Conservation (phyloP, 2,888 invertebrate species). For the Drosophila borealis region DNA sequence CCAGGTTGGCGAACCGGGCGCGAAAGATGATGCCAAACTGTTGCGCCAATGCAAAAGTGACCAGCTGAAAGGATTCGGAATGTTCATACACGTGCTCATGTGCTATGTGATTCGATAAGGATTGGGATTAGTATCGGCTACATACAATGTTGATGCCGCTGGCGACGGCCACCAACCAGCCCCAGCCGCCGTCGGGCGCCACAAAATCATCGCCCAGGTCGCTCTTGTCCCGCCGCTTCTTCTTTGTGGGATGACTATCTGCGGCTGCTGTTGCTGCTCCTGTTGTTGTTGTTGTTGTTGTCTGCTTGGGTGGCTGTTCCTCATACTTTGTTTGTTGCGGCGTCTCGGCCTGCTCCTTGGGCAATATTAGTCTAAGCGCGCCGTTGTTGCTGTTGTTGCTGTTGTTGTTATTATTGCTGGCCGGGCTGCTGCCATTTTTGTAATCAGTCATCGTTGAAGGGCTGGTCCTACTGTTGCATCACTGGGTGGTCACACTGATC, state of each 20-base stretch:
- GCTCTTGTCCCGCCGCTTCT: constrained; percentile 83
- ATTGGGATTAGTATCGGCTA: constrained; percentile 50
- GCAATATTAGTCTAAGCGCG: constrained; percentile 32
- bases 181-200: constrained; percentile 92
- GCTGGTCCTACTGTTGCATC: constrained; percentile 38
- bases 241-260: constrained; percentile 53
- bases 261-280: constrained; percentile 21
- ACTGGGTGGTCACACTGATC: constrained; percentile 46
- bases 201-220: constrained; percentile 86
- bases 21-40: constrained; percentile 90
- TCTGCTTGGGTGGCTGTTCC: constrained; percentile 33
- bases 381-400: constrained; percentile 5
- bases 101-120: background rate
- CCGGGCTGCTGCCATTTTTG: constrained; percentile 48
- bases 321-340: constrained; percentile 32
- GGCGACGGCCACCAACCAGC: constrained; percentile 90
- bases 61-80: constrained; percentile 86
- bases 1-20: constrained; percentile 87
- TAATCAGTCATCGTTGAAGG: constrained; percentile 67
- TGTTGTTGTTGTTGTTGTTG: constrained; percentile 23
- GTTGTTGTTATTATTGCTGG: constrained; percentile 30
- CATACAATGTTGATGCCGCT: constrained; percentile 90
- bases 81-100: too few species aligned
- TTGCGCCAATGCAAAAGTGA: constrained; percentile 89
- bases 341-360: constrained; percentile 25